Base-by-base conservation (phyloP, 2,888 invertebrate genomes). In the Lasioglossum marginatum region DNA sequence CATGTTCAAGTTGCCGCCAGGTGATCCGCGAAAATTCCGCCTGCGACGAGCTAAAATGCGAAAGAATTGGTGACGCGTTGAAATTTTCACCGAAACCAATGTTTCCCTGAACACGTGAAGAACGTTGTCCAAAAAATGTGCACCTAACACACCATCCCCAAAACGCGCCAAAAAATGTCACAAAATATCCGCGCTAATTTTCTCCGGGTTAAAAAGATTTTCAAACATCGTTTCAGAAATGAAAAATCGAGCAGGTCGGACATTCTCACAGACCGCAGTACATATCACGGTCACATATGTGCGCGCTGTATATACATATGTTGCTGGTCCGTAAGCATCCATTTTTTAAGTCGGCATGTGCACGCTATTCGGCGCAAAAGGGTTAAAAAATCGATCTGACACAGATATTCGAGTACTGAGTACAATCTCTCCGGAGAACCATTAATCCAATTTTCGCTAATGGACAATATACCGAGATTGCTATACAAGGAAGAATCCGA, bases 371-470 rank as follows among this genome's bases (percentile, higher is more conserved):
- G 60, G 14, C 14, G 60, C 27, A 14, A n/a, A 60, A 60, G 60
- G 27, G 27, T 60, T 60, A 60, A 60, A 60, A 60, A 60, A 60
- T 60, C 68, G 34, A 34, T 68, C 37, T 68, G 31, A 34, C 68
- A 37, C 34, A 68, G 60, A 60, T 60, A 60, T 60, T 60, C 60
- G 60, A 31, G 60, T 16, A 60, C 5, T 27, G 60, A 31, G 60
- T 16, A 60, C 5, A 16, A 60, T 60, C 60, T 60, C 60, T 60
- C 27, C 60, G 60, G 60, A 60, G 60, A 60, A 60, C 60, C 60
- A 60, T 60, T 60, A 60, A 60, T 60, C 60, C 60, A 60, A 60
- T 60, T 60, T 60, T 60, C 14, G 60, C 60, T 60, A 60, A 60
- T 37, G 23, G 34, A 68, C 37, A 70, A 70, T 70, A 12, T 37